phyloP scores from a whole-genome alignment of 2,113 vertebrate genomes.

The Xenus cinereus region DNA sequence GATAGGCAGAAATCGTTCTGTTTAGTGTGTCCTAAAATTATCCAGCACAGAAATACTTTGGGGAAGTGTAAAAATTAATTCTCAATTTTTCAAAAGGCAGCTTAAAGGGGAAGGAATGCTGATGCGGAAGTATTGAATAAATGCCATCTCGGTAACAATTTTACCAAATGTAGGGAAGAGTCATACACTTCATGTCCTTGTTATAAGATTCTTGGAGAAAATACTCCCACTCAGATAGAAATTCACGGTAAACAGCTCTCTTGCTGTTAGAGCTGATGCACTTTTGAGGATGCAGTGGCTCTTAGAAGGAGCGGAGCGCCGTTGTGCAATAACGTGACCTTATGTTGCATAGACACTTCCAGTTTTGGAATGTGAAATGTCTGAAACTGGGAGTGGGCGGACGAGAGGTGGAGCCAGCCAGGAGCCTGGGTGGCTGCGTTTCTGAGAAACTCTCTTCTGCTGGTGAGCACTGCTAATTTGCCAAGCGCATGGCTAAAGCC shows the following conservation, averaged over 20 bases:
- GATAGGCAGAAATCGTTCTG: conserved; percentile 26
- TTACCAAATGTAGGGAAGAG: background rate
- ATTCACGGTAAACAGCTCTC: conserved; percentile 29
- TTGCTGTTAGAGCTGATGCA: conserved; percentile 36
- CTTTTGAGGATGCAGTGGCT: conserved; percentile 52
- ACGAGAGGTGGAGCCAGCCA: conserved; percentile 57
- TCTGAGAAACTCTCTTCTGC: conserved; percentile 52
- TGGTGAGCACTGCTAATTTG: conserved; percentile 15
- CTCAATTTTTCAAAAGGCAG: conserved; percentile 21
- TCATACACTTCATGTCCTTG: conserved; percentile 10
- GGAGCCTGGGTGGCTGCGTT: conserved; percentile 53
- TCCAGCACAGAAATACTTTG: conserved; percentile 15
- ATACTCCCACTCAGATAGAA: conserved; percentile 59
- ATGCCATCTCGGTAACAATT: background rate
- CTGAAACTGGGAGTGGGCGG: conserved; percentile 65
- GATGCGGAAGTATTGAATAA: conserved; percentile 39
- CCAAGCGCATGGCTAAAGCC: background rate
- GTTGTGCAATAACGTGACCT: conserved; percentile 46
- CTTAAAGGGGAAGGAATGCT: conserved; percentile 40
- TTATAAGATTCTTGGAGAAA: conserved; percentile 47
- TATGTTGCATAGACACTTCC: conserved; percentile 48
- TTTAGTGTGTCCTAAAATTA: conserved; percentile 55
- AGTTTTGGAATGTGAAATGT: conserved; percentile 68
- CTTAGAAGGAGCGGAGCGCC: conserved; percentile 23
- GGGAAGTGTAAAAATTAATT: conserved; percentile 56